These are phyloP conservation scores for Epinotia brunnichana DNA, from an alignment of 2,888 invertebrate genomes.

Conservation along the genomic window DNA sequence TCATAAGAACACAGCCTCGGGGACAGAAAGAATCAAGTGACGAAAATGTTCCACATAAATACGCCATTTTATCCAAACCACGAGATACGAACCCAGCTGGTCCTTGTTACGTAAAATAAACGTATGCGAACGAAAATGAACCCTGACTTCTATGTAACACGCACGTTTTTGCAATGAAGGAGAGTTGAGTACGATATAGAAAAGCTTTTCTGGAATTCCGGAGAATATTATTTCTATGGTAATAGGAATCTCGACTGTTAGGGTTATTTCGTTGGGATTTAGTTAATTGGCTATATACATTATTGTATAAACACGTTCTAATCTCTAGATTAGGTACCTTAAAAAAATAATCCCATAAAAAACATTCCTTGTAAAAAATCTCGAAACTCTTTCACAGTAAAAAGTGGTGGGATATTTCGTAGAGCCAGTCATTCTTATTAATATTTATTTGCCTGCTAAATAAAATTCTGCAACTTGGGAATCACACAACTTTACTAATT, in stretches of 20 bases:
- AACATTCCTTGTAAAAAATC: no score
- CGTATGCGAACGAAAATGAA: slow-evolving; percentile 30
- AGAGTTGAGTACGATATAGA: not conserved
- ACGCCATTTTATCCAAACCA: slow-evolving; percentile 3
- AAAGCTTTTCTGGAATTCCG: slow-evolving; percentile 9
- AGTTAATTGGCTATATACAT: slow-evolving; percentile 3
- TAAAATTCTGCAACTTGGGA: no score
- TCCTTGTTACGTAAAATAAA: slow-evolving; percentile 30
- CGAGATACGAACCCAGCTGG: slow-evolving; percentile 28
- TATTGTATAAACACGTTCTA: not conserved
- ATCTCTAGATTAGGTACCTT: not conserved
- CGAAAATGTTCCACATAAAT: slow-evolving; percentile 10
- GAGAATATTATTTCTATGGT: slow-evolving; percentile 8
- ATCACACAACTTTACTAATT: no score
- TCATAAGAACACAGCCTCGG: slow-evolving; percentile 23
- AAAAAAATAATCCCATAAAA: no score
- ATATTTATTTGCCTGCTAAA: no score
- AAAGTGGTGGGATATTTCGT: no score
- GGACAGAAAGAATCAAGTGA: slow-evolving; percentile 15
- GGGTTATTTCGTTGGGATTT: slow-evolving; percentile 3
- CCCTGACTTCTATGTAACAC: slow-evolving; percentile 39
- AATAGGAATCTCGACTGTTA: slow-evolving; percentile 16
- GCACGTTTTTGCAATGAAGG: not conserved
- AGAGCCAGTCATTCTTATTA: no score
- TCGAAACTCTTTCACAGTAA: no score